phyloP scores from a whole-genome alignment of 2,113 vertebrate species.

The Entomyzon cyanotis region DNA sequence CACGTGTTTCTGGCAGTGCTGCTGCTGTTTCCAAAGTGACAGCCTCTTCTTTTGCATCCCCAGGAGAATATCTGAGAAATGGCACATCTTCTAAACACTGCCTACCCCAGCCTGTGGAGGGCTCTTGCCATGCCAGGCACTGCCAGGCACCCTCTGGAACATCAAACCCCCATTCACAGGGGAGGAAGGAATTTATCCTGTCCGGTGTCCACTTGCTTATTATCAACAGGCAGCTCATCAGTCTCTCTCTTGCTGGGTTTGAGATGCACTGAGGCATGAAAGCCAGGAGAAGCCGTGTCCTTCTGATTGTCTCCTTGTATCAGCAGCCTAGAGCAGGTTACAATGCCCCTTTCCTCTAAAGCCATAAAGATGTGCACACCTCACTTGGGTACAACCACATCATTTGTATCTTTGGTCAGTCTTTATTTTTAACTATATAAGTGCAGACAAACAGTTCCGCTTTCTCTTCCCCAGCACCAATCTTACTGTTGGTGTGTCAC shows the following conservation, averaged over 20 bases:
- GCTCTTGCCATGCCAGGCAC: neutral
- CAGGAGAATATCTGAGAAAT: neutral
- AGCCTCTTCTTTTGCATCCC: slow-evolving; percentile 18
- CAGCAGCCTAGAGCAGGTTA: neutral
- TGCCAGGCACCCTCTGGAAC: neutral
- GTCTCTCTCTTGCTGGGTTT: neutral
- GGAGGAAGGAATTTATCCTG: neutral
- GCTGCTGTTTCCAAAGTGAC: slow-evolving; percentile 56
- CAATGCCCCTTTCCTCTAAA: neutral
- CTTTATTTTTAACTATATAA: neutral
- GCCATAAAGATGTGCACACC: neutral
- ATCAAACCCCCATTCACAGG: neutral
- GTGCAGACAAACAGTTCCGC: neutral
- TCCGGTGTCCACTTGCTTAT: neutral
- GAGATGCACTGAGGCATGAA: neutral
- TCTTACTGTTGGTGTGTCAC: neutral
- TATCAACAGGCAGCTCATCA: neutral
- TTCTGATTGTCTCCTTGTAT: neutral
- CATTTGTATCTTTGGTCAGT: neutral
- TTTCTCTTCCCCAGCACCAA: neutral
- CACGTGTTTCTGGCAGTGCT: neutral
- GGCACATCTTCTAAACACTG: neutral
- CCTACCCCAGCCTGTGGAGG: neutral
- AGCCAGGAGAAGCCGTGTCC: neutral
- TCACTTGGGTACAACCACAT: neutral